phyloP scores from a whole-genome alignment of 2,797 vertebrate genomes.

The Microctenopoma lineatum region DNA sequence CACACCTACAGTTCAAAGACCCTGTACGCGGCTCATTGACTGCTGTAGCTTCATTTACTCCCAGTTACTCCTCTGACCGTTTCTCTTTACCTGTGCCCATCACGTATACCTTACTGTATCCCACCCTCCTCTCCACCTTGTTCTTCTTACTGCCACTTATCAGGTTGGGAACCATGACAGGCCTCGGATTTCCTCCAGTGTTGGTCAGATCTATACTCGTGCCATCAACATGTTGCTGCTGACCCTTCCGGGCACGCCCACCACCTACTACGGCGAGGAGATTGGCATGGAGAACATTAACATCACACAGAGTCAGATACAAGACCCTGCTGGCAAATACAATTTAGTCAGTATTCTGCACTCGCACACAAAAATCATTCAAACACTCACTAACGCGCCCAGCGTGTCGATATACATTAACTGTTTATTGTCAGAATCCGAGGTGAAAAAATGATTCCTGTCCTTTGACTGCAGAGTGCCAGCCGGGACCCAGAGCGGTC shows the following conservation, averaged over 20 bases:
- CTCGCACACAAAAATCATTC: background rate
- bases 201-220: conserved; percentile 82
- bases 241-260: conserved; percentile 94
- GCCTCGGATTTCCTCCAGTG: conserved; percentile 87
- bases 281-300: conserved; percentile 93
- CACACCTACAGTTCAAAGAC: background rate
- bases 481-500: conserved; percentile 88
- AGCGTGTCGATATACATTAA: background rate
- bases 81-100: background rate
- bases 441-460: background rate
- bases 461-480: conserved; percentile 78
- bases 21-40: background rate
- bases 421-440: background rate
- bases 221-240: conserved; percentile 94
- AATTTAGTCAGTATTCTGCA: conserved; percentile 67
- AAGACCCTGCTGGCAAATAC: conserved; percentile 77
- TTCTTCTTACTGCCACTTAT: conserved; percentile 2
- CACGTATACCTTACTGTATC: background rate
- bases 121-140: background rate
- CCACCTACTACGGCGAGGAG: conserved; percentile 98
- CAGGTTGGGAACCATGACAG: conserved; percentile 91
- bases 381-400: background rate
- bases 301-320: conserved; percentile 75
- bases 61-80: too few species aligned
- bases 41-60: background rate